Evolutionary conservation across 2,797 vertebrate species (phyloP).

Genomic region (Xiphorhynchus erythropygius): DNA sequence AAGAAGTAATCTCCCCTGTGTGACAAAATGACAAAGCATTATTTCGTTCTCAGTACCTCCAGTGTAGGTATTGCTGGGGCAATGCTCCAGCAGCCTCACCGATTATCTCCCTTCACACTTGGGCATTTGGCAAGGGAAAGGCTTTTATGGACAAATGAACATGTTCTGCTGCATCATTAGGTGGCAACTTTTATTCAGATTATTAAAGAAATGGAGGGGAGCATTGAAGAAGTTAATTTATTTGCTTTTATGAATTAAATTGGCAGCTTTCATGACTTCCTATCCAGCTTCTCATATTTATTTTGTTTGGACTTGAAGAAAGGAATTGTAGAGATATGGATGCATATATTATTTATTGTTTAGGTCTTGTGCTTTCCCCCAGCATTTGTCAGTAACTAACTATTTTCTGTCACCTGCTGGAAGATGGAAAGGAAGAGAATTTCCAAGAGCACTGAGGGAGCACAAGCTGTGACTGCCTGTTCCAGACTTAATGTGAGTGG

Average conservation of each 20-base stretch:
- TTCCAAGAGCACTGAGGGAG: slow-evolving; percentile 35
- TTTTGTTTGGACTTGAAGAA: slow-evolving; percentile 32
- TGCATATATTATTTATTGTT: slow-evolving; percentile 67
- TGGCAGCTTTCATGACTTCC: slow-evolving; percentile 15
- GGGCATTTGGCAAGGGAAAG: background rate
- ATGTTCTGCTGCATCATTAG: background rate
- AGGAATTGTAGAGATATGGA: slow-evolving; percentile 8
- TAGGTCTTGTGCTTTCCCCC: slow-evolving; percentile 43
- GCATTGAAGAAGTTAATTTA: background rate
- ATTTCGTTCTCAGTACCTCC: background rate
- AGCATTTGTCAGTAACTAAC: slow-evolving; percentile 61
- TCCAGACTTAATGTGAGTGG: slow-evolving; percentile 33
- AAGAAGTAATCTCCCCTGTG: background rate
- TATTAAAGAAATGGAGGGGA: background rate
- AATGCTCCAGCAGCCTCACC: background rate
- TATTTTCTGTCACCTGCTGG: slow-evolving; percentile 59
- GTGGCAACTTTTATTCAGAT: background rate
- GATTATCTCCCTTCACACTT: background rate
- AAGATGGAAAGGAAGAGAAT: slow-evolving; percentile 65
- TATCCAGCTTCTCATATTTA: background rate
- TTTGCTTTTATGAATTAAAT: background rate
- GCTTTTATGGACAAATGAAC: background rate
- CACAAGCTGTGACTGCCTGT: slow-evolving; percentile 23
- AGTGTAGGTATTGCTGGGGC: too few species aligned
- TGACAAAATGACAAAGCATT: background rate